Evolutionary conservation across 2,797 vertebrate genomes (phyloP), one percentile per base, ranked within the genome.

Genomic region (Danio jaintianensis): DNA sequence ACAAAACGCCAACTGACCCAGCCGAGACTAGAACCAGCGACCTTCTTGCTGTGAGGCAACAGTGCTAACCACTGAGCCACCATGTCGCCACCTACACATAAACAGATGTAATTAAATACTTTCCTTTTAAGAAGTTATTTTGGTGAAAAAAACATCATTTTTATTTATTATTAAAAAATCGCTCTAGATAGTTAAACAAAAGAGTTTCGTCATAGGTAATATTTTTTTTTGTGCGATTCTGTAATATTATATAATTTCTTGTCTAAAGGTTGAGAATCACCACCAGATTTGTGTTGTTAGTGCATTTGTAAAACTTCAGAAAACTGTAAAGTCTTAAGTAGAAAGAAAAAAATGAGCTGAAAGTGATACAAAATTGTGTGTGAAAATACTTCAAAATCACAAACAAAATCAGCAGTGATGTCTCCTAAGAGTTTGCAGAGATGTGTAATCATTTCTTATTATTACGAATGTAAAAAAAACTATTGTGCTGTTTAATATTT

Each of bases 371-470:
- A 18, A 70, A 3, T 48, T 40, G 22, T 38, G n/a, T 40, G n/a
- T 56, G 10, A 22, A 59, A 76, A 59, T 45, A 7, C 40, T 59
- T 9, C 13, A 10, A n/a, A n/a, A n/a, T n/a, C n/a, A n/a, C n/a
- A n/a, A 63, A 66, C 42, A 56, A 72, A 63, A 52, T 75, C 52
- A 43, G 45, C 53, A 69, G 66, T 12, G 42, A 18, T 58, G 75
- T 81, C 75, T 48, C 59, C 43, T 63, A 76, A 53, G 29, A 66
- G 45, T 52, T 55, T 45, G 53, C 29, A 29, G 29, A 29, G 29
- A 29, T 29, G 29, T 29, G 29, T 29, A 29, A 29, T 29, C 1
- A 29, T 3, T 29, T 29, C 29, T 1, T 29, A 29, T 29, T 29
- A 1, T 29, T 29, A 1, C 3, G 29, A 29, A 29, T 1, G 29